A percentile compares a stretch with the other conserved stretches of the same genome.
These are phyloP conservation scores for Drosophila lini DNA, from an alignment of 1,140 invertebrate genomes.

Conservation along the genomic window DNA sequence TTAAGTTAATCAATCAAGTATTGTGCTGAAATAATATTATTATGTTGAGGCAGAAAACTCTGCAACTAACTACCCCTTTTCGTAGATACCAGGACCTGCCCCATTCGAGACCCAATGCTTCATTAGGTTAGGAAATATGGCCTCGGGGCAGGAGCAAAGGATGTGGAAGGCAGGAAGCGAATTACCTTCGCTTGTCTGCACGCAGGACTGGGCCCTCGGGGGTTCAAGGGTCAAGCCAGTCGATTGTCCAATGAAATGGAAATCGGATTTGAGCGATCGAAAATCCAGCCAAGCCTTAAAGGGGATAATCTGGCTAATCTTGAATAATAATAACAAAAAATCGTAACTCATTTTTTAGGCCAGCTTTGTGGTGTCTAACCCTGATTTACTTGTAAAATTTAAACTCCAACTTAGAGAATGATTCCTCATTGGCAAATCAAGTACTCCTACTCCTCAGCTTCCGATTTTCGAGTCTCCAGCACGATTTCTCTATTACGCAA, in stretches of 20 bases:
- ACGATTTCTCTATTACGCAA: slow-evolving; percentile 75
- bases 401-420: not conserved
- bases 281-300: slow-evolving; percentile 30
- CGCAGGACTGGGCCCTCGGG: slow-evolving; percentile 34
- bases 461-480: slow-evolving; percentile 20
- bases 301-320: slow-evolving; percentile 30
- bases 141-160: slow-evolving; percentile 26
- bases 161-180: slow-evolving; percentile 33
- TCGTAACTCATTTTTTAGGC: slow-evolving; percentile 14
- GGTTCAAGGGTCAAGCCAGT: slow-evolving; percentile 59
- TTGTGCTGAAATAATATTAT: slow-evolving; percentile 24
- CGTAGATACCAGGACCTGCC: slow-evolving; percentile 3
- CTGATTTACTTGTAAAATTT: not conserved
- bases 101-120: slow-evolving; percentile 40
- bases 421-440: not conserved
- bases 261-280: slow-evolving; percentile 43
- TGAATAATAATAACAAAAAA: slow-evolving; percentile 20
- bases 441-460: not conserved
- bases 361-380: not conserved
- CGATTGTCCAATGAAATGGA: slow-evolving; percentile 35
- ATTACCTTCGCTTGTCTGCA: slow-evolving; percentile 73
- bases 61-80: slow-evolving; percentile 10
- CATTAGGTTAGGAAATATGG: slow-evolving; percentile 50
- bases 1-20: slow-evolving; percentile 21
- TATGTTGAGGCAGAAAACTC: not conserved